Evolutionary conservation across 2,113 vertebrate genomes (phyloP), one percentile per base, ranked within the genome.

Genomic region (Lampris incognitus): DNA sequence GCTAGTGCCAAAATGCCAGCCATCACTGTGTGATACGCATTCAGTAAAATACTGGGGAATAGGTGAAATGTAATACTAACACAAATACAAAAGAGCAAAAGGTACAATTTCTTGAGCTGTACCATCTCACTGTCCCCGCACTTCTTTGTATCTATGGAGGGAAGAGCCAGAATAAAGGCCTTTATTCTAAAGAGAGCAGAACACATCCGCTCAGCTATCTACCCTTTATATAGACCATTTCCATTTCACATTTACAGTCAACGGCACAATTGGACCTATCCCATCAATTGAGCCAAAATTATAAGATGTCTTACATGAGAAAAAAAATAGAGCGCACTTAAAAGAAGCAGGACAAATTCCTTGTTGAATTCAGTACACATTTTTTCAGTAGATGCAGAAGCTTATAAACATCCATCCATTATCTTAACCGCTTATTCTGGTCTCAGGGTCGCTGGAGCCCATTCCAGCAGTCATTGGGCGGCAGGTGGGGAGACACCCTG

Each of bases 61-160:
- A 84, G 73, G 76, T 72, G 72, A 65, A 82, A 79, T 69, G 74
- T 81, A 79, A 71, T 55, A 75, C 70, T 80, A 76, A 83, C 84
- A 72, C 69, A 76, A 62, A 78, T 74, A 56, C 74, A 80, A 74
- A 69, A 73, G 76, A 83, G 79, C 70, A 59, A 69, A 70, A 79
- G 73, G 77, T 79, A 51, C 62, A 60, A 2, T 40, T 62, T 60
- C 52, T 69, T 74, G 59, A 81, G 62, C 9, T 57, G 4, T 71
- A 85, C 78, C 72, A 79, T 69, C 51, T 61, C 60, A 79, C 58
- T 49, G 59, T 40, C 65, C 37, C 57, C 39, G 39, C 44, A 42
- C 62, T 75, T 57, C 55, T 73, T 82, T 65, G 74, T 66, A 74
- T 86, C 68, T 72, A 64, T 62, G 60, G 40, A 74, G 73, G 85